Evolutionary conservation across 1,140 invertebrate species (phyloP), one percentile per base, ranked within the genome.

Genomic region (Metopolophium dirhodum): DNA sequence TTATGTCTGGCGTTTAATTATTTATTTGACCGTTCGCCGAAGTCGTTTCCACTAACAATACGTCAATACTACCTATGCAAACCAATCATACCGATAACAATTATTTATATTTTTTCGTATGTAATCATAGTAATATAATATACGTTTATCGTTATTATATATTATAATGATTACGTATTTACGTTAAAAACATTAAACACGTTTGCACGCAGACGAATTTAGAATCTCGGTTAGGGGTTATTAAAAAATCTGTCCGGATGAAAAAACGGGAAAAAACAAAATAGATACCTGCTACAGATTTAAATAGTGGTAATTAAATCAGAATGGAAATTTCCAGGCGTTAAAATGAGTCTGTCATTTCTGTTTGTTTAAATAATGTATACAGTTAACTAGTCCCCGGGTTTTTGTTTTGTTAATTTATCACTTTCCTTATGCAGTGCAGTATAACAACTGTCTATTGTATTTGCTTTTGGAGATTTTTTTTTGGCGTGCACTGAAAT

Each of bases 321-420:
- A 85, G 37, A 85, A 85, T 41, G 83, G 11, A 41, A 85, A 85
- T 85, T 45, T 85, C 22, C 35, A 11, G 41, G 83, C 22, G 23
- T 85, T 85, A 9, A 45, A 85, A 85, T 85, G 22, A 85, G 41
- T 45, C 83, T 85, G 83, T 85, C 41, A 45, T 85, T 85, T 85
- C 35, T 85, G 83, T 85, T 85, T 26, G 41, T 85, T 45, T 85
- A 45, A 41, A 26, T 85, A 85, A 45, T 85, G 83, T 26, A 45
- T 26, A 85, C 37, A 41, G 8, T 41, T 26, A 85, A 85, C 37
- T 85, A 85, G 83, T 41, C 2, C 1, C 37, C 9, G 83, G 35
- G 37, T 83, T 83, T 83, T 41, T 41, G 83, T 85, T 85, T 85
- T 37, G 37, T 45, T 85, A 26, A 85, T 85, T 85, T 11, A 85